These are phyloP conservation scores for Agrochola macilenta DNA, from an alignment of 2,888 invertebrate genomes.

Conservation along the genomic window DNA sequence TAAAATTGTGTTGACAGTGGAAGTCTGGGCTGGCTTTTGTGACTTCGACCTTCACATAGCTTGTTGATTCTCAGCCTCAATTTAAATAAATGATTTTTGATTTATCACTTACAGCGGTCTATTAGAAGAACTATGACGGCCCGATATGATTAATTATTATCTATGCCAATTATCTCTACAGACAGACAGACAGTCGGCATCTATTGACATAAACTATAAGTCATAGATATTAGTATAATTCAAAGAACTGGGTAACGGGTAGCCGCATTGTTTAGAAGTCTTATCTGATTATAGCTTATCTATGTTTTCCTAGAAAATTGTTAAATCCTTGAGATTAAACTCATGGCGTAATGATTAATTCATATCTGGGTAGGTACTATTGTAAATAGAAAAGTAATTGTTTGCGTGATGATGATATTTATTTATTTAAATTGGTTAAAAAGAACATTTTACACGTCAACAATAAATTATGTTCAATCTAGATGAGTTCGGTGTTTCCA, in stretches of 20 bases:
- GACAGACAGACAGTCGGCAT: conserved; percentile 28
- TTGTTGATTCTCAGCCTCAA: background rate
- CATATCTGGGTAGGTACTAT: too few species aligned
- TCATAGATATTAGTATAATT: conserved; percentile 37
- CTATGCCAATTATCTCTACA: conserved; percentile 23
- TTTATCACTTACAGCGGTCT: conserved; percentile 16
- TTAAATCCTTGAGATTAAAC: conserved; percentile 21
- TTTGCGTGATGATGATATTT: too few species aligned
- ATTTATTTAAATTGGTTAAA: too few species aligned
- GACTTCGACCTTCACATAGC: background rate
- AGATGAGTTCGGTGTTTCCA: too few species aligned
- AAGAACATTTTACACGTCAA: too few species aligned
- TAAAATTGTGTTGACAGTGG: too few species aligned
- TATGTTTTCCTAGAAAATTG: conserved; percentile 28
- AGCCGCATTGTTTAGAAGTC: conserved; percentile 15
- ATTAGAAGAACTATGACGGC: conserved; percentile 5
- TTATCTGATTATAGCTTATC: conserved; percentile 51
- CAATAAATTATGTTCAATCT: too few species aligned
- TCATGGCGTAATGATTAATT: background rate
- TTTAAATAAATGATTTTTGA: background rate
- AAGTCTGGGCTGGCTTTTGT: too few species aligned
- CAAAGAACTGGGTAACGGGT: conserved; percentile 27
- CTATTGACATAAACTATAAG: conserved; percentile 3
- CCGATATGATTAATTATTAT: conserved; percentile 27
- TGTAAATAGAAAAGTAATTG: too few species aligned